Percentiles rank a stretch among this genome's conserved stretches.
Evolutionary conservation across 2,113 vertebrate genomes (phyloP).

Genomic region (Tyto alba): DNA sequence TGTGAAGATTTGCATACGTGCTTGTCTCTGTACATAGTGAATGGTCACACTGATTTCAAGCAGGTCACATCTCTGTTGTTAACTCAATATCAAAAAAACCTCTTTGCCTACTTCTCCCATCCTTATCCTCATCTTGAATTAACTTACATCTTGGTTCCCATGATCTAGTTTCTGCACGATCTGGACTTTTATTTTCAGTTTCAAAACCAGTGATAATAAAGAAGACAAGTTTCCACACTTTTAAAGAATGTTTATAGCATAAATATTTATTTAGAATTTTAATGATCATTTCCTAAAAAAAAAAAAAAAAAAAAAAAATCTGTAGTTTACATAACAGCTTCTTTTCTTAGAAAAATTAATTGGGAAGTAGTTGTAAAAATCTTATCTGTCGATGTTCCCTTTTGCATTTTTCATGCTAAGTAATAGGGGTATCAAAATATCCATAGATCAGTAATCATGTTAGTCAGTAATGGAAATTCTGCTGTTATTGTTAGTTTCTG

Average conservation of each 20-base stretch:
- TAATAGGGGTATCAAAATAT: background rate
- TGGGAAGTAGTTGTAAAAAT: background rate
- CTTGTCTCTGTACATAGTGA: background rate
- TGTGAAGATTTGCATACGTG: background rate
- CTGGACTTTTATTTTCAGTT: background rate
- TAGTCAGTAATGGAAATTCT: slow-evolving; percentile 47
- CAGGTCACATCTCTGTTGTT: background rate
- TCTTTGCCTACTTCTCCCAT: background rate
- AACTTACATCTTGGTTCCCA: background rate
- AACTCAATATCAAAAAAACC: background rate
- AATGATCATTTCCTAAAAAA: background rate
- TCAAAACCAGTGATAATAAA: background rate
- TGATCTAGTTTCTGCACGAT: background rate
- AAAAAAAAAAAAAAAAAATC: background rate
- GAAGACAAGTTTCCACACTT: background rate
- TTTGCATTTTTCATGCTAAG: background rate
- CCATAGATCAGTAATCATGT: slow-evolving; percentile 13
- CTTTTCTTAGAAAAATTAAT: slow-evolving; percentile 44
- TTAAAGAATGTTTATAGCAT: background rate
- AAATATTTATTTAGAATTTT: background rate
- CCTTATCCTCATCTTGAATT: background rate
- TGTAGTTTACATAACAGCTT: background rate
- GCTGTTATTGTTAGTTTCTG: slow-evolving; percentile 32
- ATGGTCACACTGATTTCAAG: background rate
- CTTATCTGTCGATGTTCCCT: background rate